Percentiles rank a stretch among this genome's conserved stretches.
phyloP scores from a whole-genome alignment of 2,113 vertebrate genomes.

The Phasianus colchicus region DNA sequence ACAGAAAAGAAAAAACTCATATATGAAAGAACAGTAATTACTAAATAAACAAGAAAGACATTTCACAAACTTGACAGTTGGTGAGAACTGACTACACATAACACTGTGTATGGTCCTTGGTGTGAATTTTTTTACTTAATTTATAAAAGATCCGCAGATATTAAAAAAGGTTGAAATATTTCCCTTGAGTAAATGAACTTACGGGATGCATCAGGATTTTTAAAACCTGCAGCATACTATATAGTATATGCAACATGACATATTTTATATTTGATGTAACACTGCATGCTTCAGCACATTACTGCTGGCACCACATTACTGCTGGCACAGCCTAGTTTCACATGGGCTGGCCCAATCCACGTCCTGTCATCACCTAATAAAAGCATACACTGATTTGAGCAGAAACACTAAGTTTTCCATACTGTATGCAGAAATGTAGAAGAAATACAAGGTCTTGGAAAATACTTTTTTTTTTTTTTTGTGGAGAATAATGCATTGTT shows the following conservation, averaged over 20 bases:
- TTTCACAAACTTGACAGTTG: slow-evolving; percentile 7
- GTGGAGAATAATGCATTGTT: not conserved
- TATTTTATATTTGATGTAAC: not conserved
- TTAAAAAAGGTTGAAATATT: not conserved
- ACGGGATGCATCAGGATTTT: not conserved
- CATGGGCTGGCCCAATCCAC: not conserved
- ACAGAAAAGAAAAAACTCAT: slow-evolving; percentile 25
- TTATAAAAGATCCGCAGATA: not conserved
- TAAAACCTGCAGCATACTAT: not conserved
- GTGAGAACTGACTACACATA: not conserved
- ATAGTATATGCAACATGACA: fast-evolving
- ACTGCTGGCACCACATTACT: not conserved
- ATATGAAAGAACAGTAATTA: not conserved
- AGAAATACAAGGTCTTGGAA: not conserved
- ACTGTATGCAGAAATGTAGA: not conserved
- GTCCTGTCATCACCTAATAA: not conserved
- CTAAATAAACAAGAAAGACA: slow-evolving; percentile 17
- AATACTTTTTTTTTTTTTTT: not conserved
- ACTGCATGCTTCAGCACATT: not conserved
- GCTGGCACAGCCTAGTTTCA: not conserved
- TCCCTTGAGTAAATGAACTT: not conserved
- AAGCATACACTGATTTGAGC: not conserved
- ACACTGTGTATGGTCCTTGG: not conserved
- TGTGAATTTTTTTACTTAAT: not conserved
- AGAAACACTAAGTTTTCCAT: not conserved